Conservation (phyloP, 2,113 vertebrate species). For the Stegastes partitus region DNA sequence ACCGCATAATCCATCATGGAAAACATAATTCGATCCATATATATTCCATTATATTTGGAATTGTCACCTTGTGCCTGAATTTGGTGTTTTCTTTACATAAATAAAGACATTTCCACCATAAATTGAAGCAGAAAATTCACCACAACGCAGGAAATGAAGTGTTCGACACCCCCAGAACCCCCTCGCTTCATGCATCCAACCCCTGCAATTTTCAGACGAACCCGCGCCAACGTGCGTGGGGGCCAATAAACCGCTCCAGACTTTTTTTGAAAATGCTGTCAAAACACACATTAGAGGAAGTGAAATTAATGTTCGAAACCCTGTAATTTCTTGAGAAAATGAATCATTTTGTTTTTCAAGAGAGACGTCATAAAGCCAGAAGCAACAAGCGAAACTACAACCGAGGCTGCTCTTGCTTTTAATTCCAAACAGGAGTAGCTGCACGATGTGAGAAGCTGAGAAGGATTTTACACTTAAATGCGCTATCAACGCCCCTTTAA, state of each 20-base stretch:
- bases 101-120: too few relatives aligned
- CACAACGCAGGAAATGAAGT: too few relatives aligned
- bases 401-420: background rate
- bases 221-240: background rate
- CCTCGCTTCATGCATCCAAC: background rate
- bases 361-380: background rate
- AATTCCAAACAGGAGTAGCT: background rate
- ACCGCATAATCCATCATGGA: too few relatives aligned
- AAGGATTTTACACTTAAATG: background rate
- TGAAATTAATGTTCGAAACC: conserved; percentile 24
- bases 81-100: too few relatives aligned
- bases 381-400: conserved; percentile 5
- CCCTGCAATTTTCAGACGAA: background rate
- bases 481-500: background rate
- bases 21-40: too few relatives aligned
- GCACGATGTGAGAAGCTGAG: background rate
- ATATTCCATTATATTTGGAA: too few relatives aligned
- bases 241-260: background rate
- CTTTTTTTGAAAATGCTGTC: conserved; percentile 30
- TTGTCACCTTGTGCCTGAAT: too few relatives aligned
- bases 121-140: too few relatives aligned
- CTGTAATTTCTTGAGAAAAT: conserved; percentile 32
- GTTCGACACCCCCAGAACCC: too few relatives aligned
- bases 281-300: conserved; percentile 41
- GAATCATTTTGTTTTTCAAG: conserved; percentile 23